Evolutionary conservation across 2,113 vertebrate genomes (phyloP).

Genomic region (Austrofundulus limnaeus): DNA sequence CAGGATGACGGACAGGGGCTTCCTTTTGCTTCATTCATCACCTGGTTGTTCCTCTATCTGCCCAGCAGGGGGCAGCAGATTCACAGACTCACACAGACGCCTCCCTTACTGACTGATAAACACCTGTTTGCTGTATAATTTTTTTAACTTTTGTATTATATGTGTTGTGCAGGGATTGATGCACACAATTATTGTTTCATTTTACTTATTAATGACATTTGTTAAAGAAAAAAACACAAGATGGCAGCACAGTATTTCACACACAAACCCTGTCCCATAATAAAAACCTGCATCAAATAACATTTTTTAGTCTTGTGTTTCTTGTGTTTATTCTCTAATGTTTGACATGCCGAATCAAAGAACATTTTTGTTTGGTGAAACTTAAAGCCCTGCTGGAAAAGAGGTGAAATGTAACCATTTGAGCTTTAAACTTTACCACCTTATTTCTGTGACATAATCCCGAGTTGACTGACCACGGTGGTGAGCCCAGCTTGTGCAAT

Average conservation of each 20-base stretch:
- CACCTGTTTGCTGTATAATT: neutral
- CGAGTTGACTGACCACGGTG: conserved; percentile 56
- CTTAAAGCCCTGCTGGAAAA: neutral
- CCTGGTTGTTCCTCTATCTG: conserved; percentile 11
- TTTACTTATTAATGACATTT: too few relatives aligned
- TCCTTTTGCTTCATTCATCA: conserved; percentile 13
- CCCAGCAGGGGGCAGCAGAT: conserved; percentile 48
- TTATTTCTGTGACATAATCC: neutral
- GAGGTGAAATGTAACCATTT: neutral
- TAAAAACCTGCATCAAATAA: too few relatives aligned
- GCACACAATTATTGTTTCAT: neutral
- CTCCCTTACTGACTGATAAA: too few relatives aligned
- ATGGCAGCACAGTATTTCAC: conserved; percentile 1
- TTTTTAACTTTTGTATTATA: neutral
- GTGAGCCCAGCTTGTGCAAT: conserved; percentile 46
- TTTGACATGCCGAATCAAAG: neutral
- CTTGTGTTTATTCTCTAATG: neutral
- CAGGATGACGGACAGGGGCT: too few relatives aligned
- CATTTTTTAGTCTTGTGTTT: too few relatives aligned
- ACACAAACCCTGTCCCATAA: too few relatives aligned
- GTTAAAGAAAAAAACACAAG: too few relatives aligned
- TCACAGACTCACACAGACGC: neutral
- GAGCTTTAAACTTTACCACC: conserved; percentile 1
- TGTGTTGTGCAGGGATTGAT: too few relatives aligned
- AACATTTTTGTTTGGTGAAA: too few relatives aligned